Evolutionary conservation across 2,888 invertebrate genomes (phyloP).

Genomic region (Rhagium mordax): DNA sequence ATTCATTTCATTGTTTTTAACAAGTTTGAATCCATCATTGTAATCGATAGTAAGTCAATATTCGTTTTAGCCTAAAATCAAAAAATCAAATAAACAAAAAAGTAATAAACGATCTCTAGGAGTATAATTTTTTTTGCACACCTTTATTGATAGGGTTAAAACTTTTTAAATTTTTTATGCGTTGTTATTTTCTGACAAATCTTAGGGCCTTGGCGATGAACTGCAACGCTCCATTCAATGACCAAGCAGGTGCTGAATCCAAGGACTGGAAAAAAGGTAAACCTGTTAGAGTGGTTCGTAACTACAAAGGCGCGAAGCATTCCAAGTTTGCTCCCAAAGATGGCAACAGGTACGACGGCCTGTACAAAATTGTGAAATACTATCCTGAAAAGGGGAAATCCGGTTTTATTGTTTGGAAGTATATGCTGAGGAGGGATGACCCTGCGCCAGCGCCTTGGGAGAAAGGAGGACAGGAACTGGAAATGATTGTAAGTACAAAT

Average conservation of each 20-base stretch:
- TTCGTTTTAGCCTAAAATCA: too few relatives aligned
- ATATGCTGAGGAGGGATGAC: conserved; percentile 84
- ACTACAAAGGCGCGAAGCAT: conserved; percentile 81
- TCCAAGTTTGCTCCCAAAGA: conserved; percentile 86
- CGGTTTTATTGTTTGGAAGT: conserved; percentile 87
- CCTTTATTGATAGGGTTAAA: too few relatives aligned
- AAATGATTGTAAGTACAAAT: conserved; percentile 64
- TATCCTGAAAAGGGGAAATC: conserved; percentile 84
- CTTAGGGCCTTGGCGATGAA: conserved; percentile 80
- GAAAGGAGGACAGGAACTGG: conserved; percentile 75
- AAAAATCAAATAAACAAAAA: too few relatives aligned
- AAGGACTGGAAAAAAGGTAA: conserved; percentile 81
- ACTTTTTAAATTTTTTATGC: too few relatives aligned
- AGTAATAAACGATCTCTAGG: too few relatives aligned
- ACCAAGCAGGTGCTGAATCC: conserved; percentile 79
- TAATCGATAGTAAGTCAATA: too few relatives aligned
- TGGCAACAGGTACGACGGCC: conserved; percentile 87
- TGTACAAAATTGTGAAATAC: conserved; percentile 90
- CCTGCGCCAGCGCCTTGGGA: conserved; percentile 87
- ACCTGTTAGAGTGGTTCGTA: conserved; percentile 86
- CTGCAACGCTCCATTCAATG: conserved; percentile 80
- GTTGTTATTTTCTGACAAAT: conserved; percentile 9
- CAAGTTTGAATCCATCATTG: too few relatives aligned
- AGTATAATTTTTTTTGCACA: too few relatives aligned
- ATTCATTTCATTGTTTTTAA: too few relatives aligned